A percentile compares a stretch with the other conserved stretches of the same genome.
phyloP scores from a whole-genome alignment of 2,888 invertebrate genomes.

The Drosophila maculinotata region DNA sequence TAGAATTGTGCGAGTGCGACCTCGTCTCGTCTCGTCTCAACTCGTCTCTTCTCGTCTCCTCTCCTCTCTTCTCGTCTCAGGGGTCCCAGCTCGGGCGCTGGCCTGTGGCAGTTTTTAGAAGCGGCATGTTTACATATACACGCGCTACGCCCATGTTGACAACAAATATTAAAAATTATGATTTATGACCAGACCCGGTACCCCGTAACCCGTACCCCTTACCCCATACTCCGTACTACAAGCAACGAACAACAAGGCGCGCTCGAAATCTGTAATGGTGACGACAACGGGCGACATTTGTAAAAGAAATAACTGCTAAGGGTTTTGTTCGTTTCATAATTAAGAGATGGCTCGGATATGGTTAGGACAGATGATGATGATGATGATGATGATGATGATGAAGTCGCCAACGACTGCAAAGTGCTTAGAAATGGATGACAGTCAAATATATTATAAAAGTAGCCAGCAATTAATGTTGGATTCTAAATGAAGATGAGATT shows the following conservation, averaged over 20 bases:
- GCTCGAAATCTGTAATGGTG: conserved; percentile 71
- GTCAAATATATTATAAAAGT: conserved; percentile 1
- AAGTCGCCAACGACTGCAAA: conserved; percentile 20
- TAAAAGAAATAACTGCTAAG: conserved; percentile 59
- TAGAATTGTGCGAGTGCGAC: conserved; percentile 52
- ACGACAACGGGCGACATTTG: conserved; percentile 64
- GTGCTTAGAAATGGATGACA: conserved; percentile 53
- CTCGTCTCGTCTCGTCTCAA: conserved; percentile 9
- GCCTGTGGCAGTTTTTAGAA: conserved; percentile 51
- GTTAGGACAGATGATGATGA: neutral
- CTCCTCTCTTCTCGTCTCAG: conserved; percentile 6
- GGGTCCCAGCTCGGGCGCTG: conserved; percentile 27
- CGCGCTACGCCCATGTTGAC: conserved; percentile 82
- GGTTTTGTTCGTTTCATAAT: conserved; percentile 67
- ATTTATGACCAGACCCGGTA: conserved; percentile 68
- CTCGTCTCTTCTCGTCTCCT: conserved; percentile 4
- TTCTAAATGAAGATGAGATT: conserved; percentile 6
- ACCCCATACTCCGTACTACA: conserved; percentile 14
- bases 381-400: conserved; percentile 18
- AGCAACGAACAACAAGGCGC: conserved; percentile 43
- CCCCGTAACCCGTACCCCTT: neutral
- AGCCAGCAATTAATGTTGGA: conserved; percentile 2
- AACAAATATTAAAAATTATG: conserved; percentile 82
- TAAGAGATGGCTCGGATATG: conserved; percentile 61
- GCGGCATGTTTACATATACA: conserved; percentile 63